Evolutionary conservation across 2,797 vertebrate species (phyloP), one percentile per base, ranked within the genome.

Genomic region (Loriculus beryllinus): DNA sequence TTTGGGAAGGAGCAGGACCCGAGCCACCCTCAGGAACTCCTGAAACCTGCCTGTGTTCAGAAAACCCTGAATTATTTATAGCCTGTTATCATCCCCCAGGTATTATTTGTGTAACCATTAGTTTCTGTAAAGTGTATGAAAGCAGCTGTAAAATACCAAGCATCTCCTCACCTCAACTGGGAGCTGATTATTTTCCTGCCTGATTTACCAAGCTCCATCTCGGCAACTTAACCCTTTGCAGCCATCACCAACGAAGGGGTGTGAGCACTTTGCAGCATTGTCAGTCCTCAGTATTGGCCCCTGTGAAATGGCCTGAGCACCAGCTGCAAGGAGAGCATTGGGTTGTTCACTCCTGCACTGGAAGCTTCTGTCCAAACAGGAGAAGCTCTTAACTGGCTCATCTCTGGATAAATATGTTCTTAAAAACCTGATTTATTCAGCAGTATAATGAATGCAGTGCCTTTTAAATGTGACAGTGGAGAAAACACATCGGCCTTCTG

Each of bases 391-490:
- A 40, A 40, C 43, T 48, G 52, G 56, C 45, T 94, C 75, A 77
- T 81, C 69, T 75, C 47, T 3, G 18, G 54, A 75, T 75, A 96
- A 93, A 86, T 79, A 88, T 4, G 11, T 81, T 74, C 72, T 49
- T 33, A 1, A 81, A 90, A 60, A 75, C 39, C 57, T 28, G 57
- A 89, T 87, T 94, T 94, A 90, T 91, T 92, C 72, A 78, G 39
- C 8, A 16, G 72, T 33, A 17, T 92, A 93, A 96, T 83, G 85
- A 93, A 91, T 93, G 93, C 85, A 22, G 74, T 71, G 91, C 87
- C 96, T 96, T 94, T 94, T 94, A 93, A 94, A 96, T 83, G 82
- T 88, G 95, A 90, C 90, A 92, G 95, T 81, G 94, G 94, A 65
- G 91, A 88, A 93, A 96, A 91, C 47, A 75, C 85, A 69, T 62